A percentile compares a stretch with the other conserved stretches of the same genome.
phyloP scores from a whole-genome alignment of 2,113 vertebrate genomes.

The Leptocoma aspasia region DNA sequence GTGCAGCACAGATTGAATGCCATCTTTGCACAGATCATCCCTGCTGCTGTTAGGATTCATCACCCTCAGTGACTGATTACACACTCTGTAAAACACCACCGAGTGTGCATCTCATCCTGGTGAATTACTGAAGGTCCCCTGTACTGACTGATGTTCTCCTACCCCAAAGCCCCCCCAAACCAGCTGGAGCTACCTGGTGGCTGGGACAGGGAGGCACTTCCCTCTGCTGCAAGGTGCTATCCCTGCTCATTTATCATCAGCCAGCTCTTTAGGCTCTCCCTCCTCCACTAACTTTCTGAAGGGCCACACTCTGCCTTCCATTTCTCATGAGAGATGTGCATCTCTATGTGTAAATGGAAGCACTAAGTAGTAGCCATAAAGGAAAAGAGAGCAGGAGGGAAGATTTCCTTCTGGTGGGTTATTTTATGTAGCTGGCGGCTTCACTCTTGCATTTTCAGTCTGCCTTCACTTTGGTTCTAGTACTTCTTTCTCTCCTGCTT shows the following conservation, averaged over 20 bases:
- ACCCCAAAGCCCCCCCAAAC: not conserved
- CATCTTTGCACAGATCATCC: fast-evolving
- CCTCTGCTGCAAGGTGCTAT: too few species aligned
- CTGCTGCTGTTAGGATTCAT: fast-evolving
- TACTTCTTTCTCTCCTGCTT: not conserved
- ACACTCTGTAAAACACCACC: not conserved
- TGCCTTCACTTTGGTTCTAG: not conserved
- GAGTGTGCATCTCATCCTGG: not conserved
- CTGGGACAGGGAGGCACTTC: not conserved
- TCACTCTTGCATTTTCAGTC: not conserved
- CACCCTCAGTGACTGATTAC: not conserved
- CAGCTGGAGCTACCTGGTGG: not conserved
- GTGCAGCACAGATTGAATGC: not conserved
- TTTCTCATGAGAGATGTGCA: not conserved
- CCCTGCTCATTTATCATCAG: too few species aligned
- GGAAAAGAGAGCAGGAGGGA: not conserved
- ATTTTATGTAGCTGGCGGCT: not conserved
- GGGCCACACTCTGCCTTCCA: not conserved
- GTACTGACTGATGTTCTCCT: not conserved
- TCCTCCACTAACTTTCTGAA: not conserved
- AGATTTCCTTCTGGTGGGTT: not conserved
- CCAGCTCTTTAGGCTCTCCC: not conserved
- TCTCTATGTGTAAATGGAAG: not conserved
- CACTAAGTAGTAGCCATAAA: not conserved
- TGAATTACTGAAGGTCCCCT: not conserved